These are phyloP conservation scores for Rhynchonycteris naso DNA, from an alignment of 2,797 vertebrate genomes.

Conservation along the genomic window DNA sequence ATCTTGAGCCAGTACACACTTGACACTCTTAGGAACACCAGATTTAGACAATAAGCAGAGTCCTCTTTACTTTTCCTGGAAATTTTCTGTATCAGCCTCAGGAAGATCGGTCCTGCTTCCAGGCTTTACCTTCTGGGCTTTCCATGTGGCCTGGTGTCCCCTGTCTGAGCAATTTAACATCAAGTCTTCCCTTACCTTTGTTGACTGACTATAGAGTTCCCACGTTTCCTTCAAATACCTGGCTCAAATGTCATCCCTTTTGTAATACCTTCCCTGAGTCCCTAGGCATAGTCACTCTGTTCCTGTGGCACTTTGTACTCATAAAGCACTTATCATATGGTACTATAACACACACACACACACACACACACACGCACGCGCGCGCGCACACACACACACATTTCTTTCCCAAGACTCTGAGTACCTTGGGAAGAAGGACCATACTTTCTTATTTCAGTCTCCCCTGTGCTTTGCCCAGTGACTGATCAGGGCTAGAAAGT, in stretches of 20 bases:
- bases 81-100: constrained; percentile 40
- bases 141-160: background rate
- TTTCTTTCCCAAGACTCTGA: background rate
- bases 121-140: background rate
- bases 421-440: background rate
- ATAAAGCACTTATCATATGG: background rate
- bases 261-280: background rate
- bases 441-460: background rate
- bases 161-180: background rate
- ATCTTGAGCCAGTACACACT: constrained; percentile 37
- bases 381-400: too few species aligned
- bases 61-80: background rate
- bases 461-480: background rate
- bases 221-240: background rate
- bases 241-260: background rate
- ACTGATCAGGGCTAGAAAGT: background rate
- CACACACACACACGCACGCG: too few species aligned
- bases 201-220: background rate
- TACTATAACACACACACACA: too few species aligned
- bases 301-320: background rate
- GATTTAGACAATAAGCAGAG: constrained; percentile 45
- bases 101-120: background rate
- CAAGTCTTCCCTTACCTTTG: background rate
- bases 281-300: background rate
- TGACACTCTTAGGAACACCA: background rate